These are phyloP conservation scores for Acipenser ruthenus DNA, from an alignment of 2,797 vertebrate species.

Conservation along the genomic window DNA sequence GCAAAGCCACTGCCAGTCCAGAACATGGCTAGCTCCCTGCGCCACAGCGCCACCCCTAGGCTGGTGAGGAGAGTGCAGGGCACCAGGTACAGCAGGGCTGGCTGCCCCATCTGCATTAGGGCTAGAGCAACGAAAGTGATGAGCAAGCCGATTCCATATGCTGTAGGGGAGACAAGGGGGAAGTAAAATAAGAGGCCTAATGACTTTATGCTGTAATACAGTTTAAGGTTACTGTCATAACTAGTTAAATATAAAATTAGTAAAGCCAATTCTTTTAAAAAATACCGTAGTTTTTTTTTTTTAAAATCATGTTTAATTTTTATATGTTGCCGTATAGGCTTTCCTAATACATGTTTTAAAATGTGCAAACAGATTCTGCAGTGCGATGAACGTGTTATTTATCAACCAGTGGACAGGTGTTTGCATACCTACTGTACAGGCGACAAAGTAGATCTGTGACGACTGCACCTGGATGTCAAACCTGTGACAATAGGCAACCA, in stretches of 20 bases:
- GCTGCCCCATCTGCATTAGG: slow-evolving; percentile 90
- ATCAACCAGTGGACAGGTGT: neutral
- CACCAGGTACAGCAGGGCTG: slow-evolving; percentile 91
- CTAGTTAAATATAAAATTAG: no score
- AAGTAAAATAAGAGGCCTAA: neutral
- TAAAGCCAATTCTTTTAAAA: no score
- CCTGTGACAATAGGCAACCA: slow-evolving; percentile 91
- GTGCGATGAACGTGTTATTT: slow-evolving; percentile 8
- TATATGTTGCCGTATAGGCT: neutral
- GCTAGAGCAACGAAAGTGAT: slow-evolving; percentile 91
- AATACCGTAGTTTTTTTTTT: no score
- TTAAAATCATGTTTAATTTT: neutral
- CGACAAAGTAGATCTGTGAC: slow-evolving; percentile 86
- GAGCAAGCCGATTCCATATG: slow-evolving; percentile 87
- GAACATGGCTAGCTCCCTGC: slow-evolving; percentile 82
- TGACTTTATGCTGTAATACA: no score
- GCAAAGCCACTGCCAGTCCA: slow-evolving; percentile 97
- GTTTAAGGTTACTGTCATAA: no score
- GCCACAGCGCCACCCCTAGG: slow-evolving; percentile 81
- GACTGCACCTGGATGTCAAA: slow-evolving; percentile 92
- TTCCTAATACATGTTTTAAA: neutral
- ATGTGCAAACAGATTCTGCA: neutral
- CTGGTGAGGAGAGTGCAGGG: slow-evolving; percentile 88
- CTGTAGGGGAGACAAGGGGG: slow-evolving; percentile 39
- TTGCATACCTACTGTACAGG: slow-evolving; percentile 81